Evolutionary conservation across 2,888 invertebrate genomes (phyloP).

Genomic region (Fragum whitleyi): DNA sequence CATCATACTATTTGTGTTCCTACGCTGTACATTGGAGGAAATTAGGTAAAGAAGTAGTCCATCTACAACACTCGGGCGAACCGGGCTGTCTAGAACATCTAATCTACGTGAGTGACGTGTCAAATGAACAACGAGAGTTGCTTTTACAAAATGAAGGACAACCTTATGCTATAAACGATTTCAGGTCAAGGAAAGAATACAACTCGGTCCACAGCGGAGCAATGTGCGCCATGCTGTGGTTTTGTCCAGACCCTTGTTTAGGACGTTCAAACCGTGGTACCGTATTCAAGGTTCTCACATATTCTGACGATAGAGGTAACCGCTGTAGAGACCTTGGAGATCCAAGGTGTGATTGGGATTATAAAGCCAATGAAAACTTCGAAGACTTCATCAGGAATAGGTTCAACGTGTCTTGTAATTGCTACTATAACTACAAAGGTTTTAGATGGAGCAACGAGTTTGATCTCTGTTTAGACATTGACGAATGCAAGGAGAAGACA

Average conservation of each 20-base stretch:
- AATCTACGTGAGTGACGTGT: conserved; percentile 55
- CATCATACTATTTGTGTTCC: conserved; percentile 80
- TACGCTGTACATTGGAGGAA: conserved; percentile 68
- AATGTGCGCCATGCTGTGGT: conserved; percentile 77
- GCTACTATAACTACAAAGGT: conserved; percentile 65
- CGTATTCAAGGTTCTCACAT: conserved; percentile 14
- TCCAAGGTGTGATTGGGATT: conserved; percentile 55
- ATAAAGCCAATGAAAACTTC: conserved; percentile 71
- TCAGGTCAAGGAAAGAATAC: conserved; percentile 29
- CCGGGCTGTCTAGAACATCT: conserved; percentile 65
- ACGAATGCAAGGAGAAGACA: conserved; percentile 70
- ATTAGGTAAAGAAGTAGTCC: neutral
- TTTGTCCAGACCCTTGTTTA: conserved; percentile 81
- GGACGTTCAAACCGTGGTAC: conserved; percentile 68
- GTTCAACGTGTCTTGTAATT: conserved; percentile 77
- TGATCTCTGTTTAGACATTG: conserved; percentile 73
- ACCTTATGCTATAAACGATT: conserved; percentile 44
- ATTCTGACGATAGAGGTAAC: conserved; percentile 57
- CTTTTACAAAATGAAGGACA: neutral
- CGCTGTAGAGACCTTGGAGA: conserved; percentile 69
- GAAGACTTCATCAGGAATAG: conserved; percentile 73
- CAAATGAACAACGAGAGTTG: conserved; percentile 21
- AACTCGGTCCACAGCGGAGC: conserved; percentile 51
- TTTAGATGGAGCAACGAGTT: conserved; percentile 72
- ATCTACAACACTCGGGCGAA: conserved; percentile 8